Evolutionary conservation across 2,113 vertebrate genomes (phyloP), one percentile per base, ranked within the genome.

Genomic region (Odontesthes bonariensis): DNA sequence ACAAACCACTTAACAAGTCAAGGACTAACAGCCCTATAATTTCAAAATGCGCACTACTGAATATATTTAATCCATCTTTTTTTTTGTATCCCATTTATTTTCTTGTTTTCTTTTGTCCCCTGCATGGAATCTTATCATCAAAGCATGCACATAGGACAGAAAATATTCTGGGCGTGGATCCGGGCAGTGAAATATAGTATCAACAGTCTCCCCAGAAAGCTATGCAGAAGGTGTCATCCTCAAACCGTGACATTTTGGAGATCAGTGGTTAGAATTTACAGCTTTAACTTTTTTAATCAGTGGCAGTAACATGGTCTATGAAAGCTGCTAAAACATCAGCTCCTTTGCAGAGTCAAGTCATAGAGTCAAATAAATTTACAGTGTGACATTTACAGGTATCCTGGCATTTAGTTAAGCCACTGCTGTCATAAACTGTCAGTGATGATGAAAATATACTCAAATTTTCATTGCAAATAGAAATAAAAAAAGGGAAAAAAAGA

Each of bases 121-220:
- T 75, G 64, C 69, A 83, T 75, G 69, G 66, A 78, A 81, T 72
- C 83, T 77, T 84, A 84, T 73, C 76, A 69, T 66, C 38, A 55
- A 27, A 17, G 3, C 23, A 74, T 82, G 47, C 67, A 75, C 77
- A 73, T 16, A 40, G 54, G 44, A 57, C 65, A 65, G 51, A 76
- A 51, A 77, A 14, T 63, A 40, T 69, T 76, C 58, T 82, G 75
- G 65, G 58, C 55, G 33, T 16, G 61, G 69, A 27, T 27, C 27
- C 27, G 27, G 27, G 27, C 27, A 27, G 27, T 27, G 27, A 27
- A 27, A 27, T 27, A 2, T 27, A 27, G 27, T 27, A 27, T 27
- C 27, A 27, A 3, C 27, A 2, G 57, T 78, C 51, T 44, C 42
- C 42, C 5, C 16, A 3, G 13, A 44, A 12, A 44, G 12, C 42